Conservation (phyloP, 2,888 invertebrate species). For the Rotaria macrura region DNA sequence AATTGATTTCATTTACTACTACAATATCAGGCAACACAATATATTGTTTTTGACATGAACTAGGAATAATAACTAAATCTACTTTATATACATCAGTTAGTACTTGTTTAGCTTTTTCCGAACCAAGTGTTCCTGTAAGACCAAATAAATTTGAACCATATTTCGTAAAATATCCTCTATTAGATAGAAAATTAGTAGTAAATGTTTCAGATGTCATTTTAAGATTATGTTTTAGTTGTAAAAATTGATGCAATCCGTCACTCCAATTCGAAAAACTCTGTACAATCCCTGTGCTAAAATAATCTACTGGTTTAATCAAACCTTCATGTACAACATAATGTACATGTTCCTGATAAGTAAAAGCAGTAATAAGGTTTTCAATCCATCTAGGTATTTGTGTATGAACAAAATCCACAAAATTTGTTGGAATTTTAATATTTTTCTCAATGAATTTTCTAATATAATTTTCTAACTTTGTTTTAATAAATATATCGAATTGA, state of each 20-base stretch:
- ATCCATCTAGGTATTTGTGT: constrained; percentile 34
- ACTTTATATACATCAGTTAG: constrained; percentile 34
- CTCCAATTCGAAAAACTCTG: constrained; percentile 36
- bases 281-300: constrained; percentile 35
- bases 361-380: constrained; percentile 35
- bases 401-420: constrained; percentile 26
- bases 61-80: constrained; percentile 33
- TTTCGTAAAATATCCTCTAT: constrained; percentile 32
- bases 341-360: constrained; percentile 31
- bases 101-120: constrained; percentile 40
- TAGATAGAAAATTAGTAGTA: constrained; percentile 36
- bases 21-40: constrained; percentile 18
- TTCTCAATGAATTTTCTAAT: background rate
- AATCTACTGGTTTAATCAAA: constrained; percentile 36
- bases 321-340: constrained; percentile 36
- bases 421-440: background rate
- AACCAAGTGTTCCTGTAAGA: constrained; percentile 36
- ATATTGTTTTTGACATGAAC: constrained; percentile 31
- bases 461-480: background rate
- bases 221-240: constrained; percentile 36
- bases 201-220: constrained; percentile 34
- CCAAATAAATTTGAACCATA: constrained; percentile 40
- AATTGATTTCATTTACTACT: constrained; percentile 8
- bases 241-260: constrained; percentile 37
- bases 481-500: constrained; percentile 6